A percentile compares a stretch with the other conserved stretches of the same genome.
These are phyloP conservation scores for Drosophila formosana DNA, from an alignment of 2,888 invertebrate species.

Conservation along the genomic window DNA sequence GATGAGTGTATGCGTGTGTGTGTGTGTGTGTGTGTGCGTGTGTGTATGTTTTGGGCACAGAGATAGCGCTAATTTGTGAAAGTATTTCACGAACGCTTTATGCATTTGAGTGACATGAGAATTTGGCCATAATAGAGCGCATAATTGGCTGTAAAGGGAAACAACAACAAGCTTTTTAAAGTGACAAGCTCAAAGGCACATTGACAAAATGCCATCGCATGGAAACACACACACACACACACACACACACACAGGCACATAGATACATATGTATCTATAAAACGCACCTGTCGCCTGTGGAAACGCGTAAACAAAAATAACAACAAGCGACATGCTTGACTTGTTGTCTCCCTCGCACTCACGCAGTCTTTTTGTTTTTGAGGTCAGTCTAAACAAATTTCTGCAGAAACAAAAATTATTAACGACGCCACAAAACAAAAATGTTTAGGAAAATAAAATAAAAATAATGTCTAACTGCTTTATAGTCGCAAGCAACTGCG, in stretches of 20 bases:
- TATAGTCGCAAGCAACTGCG: conserved; percentile 73
- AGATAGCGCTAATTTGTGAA: conserved; percentile 75
- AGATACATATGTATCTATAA: conserved; percentile 31
- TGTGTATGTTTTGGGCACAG: conserved; percentile 32
- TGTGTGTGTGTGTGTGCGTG: conserved; percentile 16
- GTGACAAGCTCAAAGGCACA: conserved; percentile 65
- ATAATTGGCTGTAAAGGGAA: conserved; percentile 70
- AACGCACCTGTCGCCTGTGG: conserved; percentile 73
- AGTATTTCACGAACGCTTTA: conserved; percentile 71
- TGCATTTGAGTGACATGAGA: conserved; percentile 79
- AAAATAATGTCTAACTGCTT: conserved; percentile 65
- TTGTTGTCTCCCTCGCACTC: conserved; percentile 33
- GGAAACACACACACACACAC: conserved; percentile 42
- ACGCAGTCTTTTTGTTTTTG: conserved; percentile 53
- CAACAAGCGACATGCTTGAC: conserved; percentile 72
- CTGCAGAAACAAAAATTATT: conserved; percentile 61
- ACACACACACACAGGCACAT: conserved; percentile 27
- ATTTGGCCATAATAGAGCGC: conserved; percentile 78
- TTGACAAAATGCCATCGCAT: conserved; percentile 52
- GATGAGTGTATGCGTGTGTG: conserved; percentile 15
- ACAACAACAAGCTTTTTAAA: conserved; percentile 53
- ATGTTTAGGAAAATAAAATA: conserved; percentile 57
- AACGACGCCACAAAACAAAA: conserved; percentile 70
- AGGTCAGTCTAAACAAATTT: conserved; percentile 67
- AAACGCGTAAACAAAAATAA: conserved; percentile 75